Evolutionary conservation across 2,113 vertebrate species (phyloP).

Genomic region (Odobenus rosmarus): DNA sequence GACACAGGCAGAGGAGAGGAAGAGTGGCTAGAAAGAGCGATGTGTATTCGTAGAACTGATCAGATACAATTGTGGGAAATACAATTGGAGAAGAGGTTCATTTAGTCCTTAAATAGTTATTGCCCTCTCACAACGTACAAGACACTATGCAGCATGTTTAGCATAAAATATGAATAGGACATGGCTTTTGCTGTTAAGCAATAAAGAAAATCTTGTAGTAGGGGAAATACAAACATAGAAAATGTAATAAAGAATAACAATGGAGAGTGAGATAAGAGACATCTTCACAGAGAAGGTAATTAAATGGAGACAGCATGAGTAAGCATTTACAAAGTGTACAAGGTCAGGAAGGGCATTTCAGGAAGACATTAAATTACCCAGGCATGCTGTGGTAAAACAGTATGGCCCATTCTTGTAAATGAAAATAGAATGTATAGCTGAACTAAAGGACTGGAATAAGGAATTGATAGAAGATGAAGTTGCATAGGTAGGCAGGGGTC

Average conservation of each 20-base stretch:
- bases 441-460: not conserved
- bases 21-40: not conserved
- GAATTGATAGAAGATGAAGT: not conserved
- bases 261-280: not conserved
- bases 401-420: not conserved
- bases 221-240: conserved; percentile 9
- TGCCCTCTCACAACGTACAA: not conserved
- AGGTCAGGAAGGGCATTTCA: not conserved
- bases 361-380: conserved; percentile 34
- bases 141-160: not conserved
- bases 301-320: conserved; percentile 1
- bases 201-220: not conserved
- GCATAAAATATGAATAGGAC: not conserved
- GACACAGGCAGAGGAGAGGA: not conserved
- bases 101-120: conserved; percentile 9
- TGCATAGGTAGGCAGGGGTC: not conserved
- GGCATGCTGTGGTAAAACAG: not conserved
- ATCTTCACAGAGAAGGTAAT: conserved; percentile 36
- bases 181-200: conserved; percentile 21
- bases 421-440: not conserved
- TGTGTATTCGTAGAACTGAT: not conserved
- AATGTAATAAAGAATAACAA: not conserved
- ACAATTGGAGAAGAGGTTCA: not conserved
- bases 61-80: not conserved
- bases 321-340: conserved; percentile 28